Evolutionary conservation across 2,888 invertebrate species (phyloP), one percentile per base, ranked within the genome.

Genomic region (Drosophila stalkeri): DNA sequence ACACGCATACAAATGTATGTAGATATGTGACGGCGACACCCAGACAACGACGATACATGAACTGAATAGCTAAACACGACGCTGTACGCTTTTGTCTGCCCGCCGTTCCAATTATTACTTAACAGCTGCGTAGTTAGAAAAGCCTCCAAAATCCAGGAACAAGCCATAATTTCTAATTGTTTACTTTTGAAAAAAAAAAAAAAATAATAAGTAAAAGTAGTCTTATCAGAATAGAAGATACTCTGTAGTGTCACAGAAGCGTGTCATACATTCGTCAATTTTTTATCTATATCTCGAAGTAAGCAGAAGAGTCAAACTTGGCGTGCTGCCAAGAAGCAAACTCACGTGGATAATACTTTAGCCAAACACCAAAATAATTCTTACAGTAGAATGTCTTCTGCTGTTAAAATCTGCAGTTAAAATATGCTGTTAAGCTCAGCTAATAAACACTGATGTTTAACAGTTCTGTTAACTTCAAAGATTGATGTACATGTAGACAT

Each of bases 121-220:
- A 61, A 80, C 52, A 64, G 60, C 56, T 79, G 70, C 80, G 70
- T 51, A 80, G 61, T 67, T 67, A 35, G 33, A 23, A 62, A 23
- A 23, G 11, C 51, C 44, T 69, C 2, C 27, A 14, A 37, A 61
- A 51, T 46, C 16, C 33, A 51, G 23, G 47, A 47, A n/a, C 54
- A 64, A 16, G 55, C 9, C 46, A 35, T n/a, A 39, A 54, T 39
- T 55, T 54, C 55, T 41, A 59, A 49, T 61, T 37, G 55, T 70
- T 64, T 56, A 46, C 43, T 61, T 35, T 63, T 64, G 47, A 55
- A 37, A n/a, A 51, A n/a, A 31, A 16, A 27, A 27, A 6, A 27
- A 27, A 27, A 27, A 27, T 5, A 27, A n/a, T 14, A 27, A 49
- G 11, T n/a, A 33, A 49, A 2, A 11, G n/a, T 33, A 12, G 2